Evolutionary conservation across 2,797 vertebrate species (phyloP).

Genomic region (Apogon talboti): DNA sequence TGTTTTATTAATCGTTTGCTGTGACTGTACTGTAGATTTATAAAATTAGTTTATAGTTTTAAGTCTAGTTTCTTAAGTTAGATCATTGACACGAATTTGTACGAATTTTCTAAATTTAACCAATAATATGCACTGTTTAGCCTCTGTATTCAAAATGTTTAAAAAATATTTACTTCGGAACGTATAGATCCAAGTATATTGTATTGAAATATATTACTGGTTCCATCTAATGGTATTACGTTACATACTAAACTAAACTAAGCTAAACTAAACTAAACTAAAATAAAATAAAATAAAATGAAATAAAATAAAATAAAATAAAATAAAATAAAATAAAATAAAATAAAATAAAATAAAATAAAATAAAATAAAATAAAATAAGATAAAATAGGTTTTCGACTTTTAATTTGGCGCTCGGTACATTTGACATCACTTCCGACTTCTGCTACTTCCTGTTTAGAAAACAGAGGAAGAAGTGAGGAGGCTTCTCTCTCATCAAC

Average conservation of each 20-base stretch:
- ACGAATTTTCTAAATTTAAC: no score
- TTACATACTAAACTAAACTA: no score
- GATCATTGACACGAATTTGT: no score
- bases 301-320: not conserved
- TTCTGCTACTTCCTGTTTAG: conserved; percentile 42
- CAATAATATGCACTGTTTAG: no score
- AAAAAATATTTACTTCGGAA: no score
- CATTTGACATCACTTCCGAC: conserved; percentile 16
- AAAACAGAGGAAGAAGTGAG: conserved; percentile 25
- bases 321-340: not conserved
- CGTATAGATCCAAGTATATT: not conserved
- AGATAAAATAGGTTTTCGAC: not conserved
- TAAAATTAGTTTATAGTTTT: no score
- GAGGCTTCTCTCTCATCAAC: conserved; percentile 34
- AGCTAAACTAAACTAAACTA: no score
- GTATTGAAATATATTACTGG: no score
- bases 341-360: not conserved
- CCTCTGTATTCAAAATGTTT: no score
- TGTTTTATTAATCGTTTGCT: no score
- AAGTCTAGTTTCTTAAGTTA: no score
- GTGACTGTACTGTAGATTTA: no score
- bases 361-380: not conserved
- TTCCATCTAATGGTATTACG: not conserved
- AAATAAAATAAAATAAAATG: not conserved
- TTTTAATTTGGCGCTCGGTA: conserved; percentile 23